Evolutionary conservation across 2,113 vertebrate species (phyloP).

Genomic region (Xiphophorus maculatus): DNA sequence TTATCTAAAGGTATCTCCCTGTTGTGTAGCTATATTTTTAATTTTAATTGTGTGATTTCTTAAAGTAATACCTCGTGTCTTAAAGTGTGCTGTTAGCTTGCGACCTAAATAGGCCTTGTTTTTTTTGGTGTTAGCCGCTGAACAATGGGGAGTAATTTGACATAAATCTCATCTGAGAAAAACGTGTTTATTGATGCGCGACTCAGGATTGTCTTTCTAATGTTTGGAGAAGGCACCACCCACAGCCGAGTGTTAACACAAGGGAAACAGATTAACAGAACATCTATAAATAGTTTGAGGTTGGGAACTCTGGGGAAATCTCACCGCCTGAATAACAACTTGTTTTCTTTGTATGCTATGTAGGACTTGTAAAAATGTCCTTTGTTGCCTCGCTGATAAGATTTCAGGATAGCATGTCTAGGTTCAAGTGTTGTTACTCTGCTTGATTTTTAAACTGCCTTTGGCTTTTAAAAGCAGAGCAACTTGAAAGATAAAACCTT

Average conservation of each 20-base stretch:
- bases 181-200: constrained; percentile 26
- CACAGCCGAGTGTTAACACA: constrained; percentile 64
- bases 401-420: constrained; percentile 20
- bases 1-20: neutral
- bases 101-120: neutral
- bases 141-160: constrained; percentile 34
- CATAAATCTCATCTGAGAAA: constrained; percentile 11
- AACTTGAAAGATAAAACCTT: constrained; percentile 5
- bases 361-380: constrained; percentile 41
- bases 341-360: constrained; percentile 70
- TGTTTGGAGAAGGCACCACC: constrained; percentile 72
- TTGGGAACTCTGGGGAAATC: constrained; percentile 69
- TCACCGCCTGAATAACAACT: constrained; percentile 73
- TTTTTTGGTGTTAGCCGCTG: constrained; percentile 13
- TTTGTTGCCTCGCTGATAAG: constrained; percentile 47
- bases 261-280: constrained; percentile 66
- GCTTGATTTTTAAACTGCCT: constrained; percentile 5
- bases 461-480: constrained; percentile 13
- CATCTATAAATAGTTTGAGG: constrained; percentile 78
- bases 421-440: constrained; percentile 10
- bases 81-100: neutral
- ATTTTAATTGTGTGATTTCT: neutral
- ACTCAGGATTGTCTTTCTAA: constrained; percentile 49
- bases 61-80: neutral
- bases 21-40: neutral